phyloP scores from a whole-genome alignment of 1,140 invertebrate genomes.

The Cataglyphis hispanica region DNA sequence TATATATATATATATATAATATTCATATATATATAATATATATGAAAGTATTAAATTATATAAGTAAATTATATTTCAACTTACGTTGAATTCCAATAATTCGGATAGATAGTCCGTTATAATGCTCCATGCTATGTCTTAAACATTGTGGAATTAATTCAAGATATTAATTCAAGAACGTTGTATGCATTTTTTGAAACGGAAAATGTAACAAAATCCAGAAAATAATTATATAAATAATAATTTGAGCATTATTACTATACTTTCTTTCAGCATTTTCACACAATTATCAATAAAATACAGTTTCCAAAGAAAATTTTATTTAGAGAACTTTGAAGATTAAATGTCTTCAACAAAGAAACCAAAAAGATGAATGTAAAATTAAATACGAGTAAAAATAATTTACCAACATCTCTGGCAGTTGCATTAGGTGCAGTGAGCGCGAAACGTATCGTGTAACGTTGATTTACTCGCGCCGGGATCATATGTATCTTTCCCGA shows the following conservation, averaged over 20 bases:
- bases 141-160: slow-evolving; percentile 70
- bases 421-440: slow-evolving; percentile 96
- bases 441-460: slow-evolving; percentile 97
- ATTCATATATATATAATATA: no score
- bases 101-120: slow-evolving; percentile 95
- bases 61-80: background rate
- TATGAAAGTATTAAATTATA: no score
- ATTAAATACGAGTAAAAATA: background rate
- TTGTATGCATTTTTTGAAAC: background rate
- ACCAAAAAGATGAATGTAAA: background rate
- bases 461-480: slow-evolving; percentile 95
- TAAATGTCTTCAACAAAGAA: background rate
- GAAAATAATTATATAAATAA: background rate
- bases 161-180: no score
- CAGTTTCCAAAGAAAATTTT: background rate
- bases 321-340: background rate
- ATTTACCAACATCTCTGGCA: slow-evolving; percentile 94
- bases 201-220: background rate
- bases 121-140: slow-evolving; percentile 96
- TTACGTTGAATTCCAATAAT: slow-evolving; percentile 90
- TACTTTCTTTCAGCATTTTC: background rate
- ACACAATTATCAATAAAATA: background rate
- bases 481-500: slow-evolving; percentile 99
- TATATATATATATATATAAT: no score
- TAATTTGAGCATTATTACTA: slow-evolving; percentile 1